Evolutionary conservation across 2,113 vertebrate species (phyloP), one percentile per base, ranked within the genome.

Genomic region (Coracopsis vasa): DNA sequence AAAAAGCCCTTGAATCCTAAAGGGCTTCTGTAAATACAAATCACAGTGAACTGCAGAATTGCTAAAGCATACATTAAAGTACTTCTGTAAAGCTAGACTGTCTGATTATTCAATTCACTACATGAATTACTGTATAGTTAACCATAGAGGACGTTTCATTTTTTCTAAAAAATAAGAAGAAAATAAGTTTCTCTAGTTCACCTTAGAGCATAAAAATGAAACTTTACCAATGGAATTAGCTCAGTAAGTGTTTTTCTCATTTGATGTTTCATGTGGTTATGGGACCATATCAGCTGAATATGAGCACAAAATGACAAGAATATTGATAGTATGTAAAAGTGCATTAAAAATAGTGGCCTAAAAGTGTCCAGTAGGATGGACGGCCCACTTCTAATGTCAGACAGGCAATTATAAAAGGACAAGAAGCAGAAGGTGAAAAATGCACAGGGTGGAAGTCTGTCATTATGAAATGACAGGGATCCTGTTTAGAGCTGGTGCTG

Each of bases 341-440:
- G 64, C 70, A 48, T 75, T 75, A 67, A 78, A 95, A 88, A 80
- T 39, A 66, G 33, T 56, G 28, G 45, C 39, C 53, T 62, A 50
- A 39, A 81, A 56, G 35, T n/a, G 11, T 72, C 86, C 50, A 60
- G 29, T 41, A 41, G 72, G 47, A 94, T 79, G 47, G 60, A 71
- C 90, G 35, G 35, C 47, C 29, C 33, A 41, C 75, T 94, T 92
- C 75, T 67, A 60, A n/a, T 10, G 4, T 37, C 35, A 83, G 85
- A 78, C 82, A 88, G 67, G 47, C 67, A 95, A 56, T 96, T 96
- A 80, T 41, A 91, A 47, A 37, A 66, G 23, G 62, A 28, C 47
- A 79, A 17, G 39, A 94, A 90, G 51, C 64, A 92, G 47, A 92
- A 86, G 42, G 65, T 96, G 42, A 66, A 92, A 88, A 88, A 88